A percentile compares a stretch with the other conserved stretches of the same genome.
These are phyloP conservation scores for Halcyon smyrnensis DNA, from an alignment of 2,797 vertebrate species.

Conservation along the genomic window DNA sequence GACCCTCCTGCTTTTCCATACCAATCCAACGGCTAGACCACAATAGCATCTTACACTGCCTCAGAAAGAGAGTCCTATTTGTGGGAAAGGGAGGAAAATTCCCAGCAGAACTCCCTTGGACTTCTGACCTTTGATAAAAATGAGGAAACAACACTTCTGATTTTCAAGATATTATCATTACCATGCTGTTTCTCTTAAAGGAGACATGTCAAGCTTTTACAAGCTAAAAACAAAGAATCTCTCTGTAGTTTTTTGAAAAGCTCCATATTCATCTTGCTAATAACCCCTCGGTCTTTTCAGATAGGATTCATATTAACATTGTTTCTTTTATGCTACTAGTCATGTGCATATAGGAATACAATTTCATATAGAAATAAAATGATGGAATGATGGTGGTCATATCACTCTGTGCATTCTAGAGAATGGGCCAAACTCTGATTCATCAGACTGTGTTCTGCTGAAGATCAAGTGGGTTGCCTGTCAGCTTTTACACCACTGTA, in stretches of 20 bases:
- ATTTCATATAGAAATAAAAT: not conserved
- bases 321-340: not conserved
- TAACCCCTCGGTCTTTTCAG: not conserved
- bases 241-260: not conserved
- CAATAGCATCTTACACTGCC: not conserved
- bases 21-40: not conserved
- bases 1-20: not conserved
- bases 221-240: not conserved
- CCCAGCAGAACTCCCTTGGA: slow-evolving; percentile 68
- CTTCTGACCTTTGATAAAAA: slow-evolving; percentile 60
- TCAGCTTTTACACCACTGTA: slow-evolving; percentile 14
- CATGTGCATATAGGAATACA: not conserved
- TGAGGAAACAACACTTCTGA: slow-evolving; percentile 52
- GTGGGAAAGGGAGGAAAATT: slow-evolving; percentile 70
- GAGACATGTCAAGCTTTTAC: not conserved
- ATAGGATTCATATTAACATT: not conserved
- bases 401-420: slow-evolving; percentile 6
- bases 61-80: slow-evolving; percentile 17
- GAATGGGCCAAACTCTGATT: not conserved
- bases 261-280: not conserved
- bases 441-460: not conserved
- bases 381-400: not conserved
- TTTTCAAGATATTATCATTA: slow-evolving; percentile 51
- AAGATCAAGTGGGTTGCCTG: not conserved
- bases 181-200: slow-evolving; percentile 36